phyloP scores from a whole-genome alignment of 2,888 invertebrate genomes.

The Lepidocyrtoides sp. region DNA sequence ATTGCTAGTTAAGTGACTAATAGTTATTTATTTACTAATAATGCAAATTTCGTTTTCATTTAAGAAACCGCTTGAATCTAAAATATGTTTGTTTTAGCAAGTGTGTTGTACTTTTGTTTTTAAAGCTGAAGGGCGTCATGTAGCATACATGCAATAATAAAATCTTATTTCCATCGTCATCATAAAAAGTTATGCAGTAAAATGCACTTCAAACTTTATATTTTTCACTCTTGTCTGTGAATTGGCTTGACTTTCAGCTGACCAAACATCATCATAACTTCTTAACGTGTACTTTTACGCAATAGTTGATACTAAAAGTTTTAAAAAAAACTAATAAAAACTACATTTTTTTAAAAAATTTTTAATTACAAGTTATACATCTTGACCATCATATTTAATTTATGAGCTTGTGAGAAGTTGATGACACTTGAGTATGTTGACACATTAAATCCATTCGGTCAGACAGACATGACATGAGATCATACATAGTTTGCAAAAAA shows the following conservation, averaged over 20 bases:
- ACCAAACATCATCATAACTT: not conserved
- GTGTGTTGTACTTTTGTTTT: not conserved
- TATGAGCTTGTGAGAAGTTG: not conserved
- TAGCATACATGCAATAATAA: no score
- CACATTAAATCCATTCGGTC: conserved; percentile 4
- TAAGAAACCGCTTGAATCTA: not conserved
- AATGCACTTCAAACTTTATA: not conserved
- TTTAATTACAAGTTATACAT: conserved; percentile 33
- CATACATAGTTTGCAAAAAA: not conserved
- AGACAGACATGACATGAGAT: not conserved
- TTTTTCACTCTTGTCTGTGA: not conserved
- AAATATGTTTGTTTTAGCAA: not conserved
- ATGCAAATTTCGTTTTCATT: conserved; percentile 12
- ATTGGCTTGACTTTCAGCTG: not conserved
- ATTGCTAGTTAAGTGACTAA: not conserved
- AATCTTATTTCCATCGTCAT: no score
- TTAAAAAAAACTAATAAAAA: not conserved
- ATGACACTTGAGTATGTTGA: conserved; percentile 43
- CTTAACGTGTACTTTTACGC: not conserved
- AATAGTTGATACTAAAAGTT: not conserved
- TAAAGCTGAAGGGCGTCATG: conserved; percentile 24
- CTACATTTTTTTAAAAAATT: not conserved
- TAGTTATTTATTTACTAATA: not conserved
- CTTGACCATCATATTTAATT: conserved; percentile 29
- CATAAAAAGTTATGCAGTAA: not conserved